Base-by-base conservation (phyloP, 2,888 invertebrate genomes). In the Heliconius charithonia region DNA sequence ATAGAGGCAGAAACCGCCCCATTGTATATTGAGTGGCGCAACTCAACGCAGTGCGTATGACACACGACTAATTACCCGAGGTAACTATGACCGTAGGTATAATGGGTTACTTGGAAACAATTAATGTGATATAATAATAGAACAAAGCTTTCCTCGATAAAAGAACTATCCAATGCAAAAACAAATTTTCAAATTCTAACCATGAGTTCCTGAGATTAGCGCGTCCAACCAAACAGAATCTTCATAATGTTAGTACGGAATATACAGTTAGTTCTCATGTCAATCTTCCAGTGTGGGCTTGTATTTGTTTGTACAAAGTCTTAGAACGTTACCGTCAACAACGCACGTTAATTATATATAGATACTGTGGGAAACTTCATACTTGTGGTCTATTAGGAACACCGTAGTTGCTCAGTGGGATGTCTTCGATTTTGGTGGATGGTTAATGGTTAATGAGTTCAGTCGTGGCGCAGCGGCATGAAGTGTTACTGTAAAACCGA, bases 271-370 rank as follows among this genome's bases (percentile, higher is more conserved):
- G 2, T 74, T 45, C 74, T 22, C 74, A 74, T 41, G 27, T 65
- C 62, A 65, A 74, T 63, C 27, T 63, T 41, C 29, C 19, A 27
- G 41, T 29, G 82, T 79, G 77, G 78, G 75, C 75, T 80, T 77
- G 77, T 83, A 80, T 83, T 74, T 85, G 81, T 86, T 87, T 85
- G 84, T 82, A 69, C 81, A 79, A 78, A 79, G 82, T 83, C 82
- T 85, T 85, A 86, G 86, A 83, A 80, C 80, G 75, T 73, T 71
- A 69, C 77, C 79, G 80, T 78, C 78, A 81, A 83, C 83, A 82
- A 77, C 81, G 65, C 25, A 86, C 85, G 87, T 86, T 87, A 87
- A 84, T 84, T 85, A 84, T 80, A 86, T 83, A 86, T 78, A 81
- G 82, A 81, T 81, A 75, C 82, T 84, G 87, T 85, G 85, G 83